Evolutionary conservation across 64 coral and sea anemone species (phyloP).

Genomic region (Actinia tenebrosa): DNA sequence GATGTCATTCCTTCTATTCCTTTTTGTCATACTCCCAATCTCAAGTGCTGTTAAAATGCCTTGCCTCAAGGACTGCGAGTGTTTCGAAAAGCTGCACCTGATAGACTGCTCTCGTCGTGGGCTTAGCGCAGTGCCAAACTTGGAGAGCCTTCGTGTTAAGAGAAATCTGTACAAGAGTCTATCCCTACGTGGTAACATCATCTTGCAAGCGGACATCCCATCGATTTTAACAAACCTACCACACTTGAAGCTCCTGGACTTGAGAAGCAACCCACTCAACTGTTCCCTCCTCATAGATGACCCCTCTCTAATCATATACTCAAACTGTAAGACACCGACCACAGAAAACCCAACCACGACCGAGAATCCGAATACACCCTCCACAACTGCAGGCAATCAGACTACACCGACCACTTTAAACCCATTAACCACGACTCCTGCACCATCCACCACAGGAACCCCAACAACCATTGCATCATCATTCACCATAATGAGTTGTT

Average conservation of each 20-base stretch:
- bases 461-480: not conserved
- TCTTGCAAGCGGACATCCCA: not conserved
- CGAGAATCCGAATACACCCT: not conserved
- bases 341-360: not conserved
- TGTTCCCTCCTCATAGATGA: not conserved
- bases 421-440: not conserved
- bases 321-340: not conserved
- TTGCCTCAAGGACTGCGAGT: not conserved
- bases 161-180: not conserved
- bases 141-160: not conserved
- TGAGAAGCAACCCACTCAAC: not conserved
- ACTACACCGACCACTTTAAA: not conserved
- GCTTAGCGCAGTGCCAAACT: not conserved
- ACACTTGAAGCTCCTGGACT: not conserved
- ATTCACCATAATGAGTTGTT: too few species aligned
- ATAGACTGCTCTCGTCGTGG: not conserved
- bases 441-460: not conserved
- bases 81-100: not conserved
- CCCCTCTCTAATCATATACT: not conserved
- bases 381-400: not conserved
- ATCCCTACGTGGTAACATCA: not conserved
- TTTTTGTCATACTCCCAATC: not conserved
- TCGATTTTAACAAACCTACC: not conserved
- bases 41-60: not conserved
- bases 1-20: not conserved